phyloP scores from a whole-genome alignment of 2,888 invertebrate genomes.

The Drosophila mettleri region DNA sequence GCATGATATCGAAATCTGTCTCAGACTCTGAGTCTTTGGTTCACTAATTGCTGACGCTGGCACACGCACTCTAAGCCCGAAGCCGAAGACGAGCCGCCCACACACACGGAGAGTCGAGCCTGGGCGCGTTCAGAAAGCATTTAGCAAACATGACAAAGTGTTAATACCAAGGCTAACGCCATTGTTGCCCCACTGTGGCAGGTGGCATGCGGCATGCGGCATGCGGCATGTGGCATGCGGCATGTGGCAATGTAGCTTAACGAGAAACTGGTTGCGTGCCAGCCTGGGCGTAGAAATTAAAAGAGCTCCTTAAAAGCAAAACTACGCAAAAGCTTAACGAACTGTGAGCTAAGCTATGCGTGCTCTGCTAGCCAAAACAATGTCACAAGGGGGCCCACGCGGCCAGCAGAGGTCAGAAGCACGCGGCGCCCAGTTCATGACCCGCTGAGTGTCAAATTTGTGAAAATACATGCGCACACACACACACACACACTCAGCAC shows the following conservation, averaged over 20 bases:
- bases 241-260: conserved; percentile 50
- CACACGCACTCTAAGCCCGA: conserved; percentile 49
- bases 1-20: conserved; percentile 59
- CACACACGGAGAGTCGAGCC: not conserved
- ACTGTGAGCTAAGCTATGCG: conserved; percentile 40
- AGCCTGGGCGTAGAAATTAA: conserved; percentile 56
- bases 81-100: conserved; percentile 9
- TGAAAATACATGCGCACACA: conserved; percentile 31
- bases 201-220: conserved; percentile 41
- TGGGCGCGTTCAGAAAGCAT: conserved; percentile 58
- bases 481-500: too few relatives aligned
- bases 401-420: conserved; percentile 1
- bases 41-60: conserved; percentile 68
- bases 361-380: conserved; percentile 37
- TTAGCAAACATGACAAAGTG: conserved; percentile 78
- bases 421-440: conserved; percentile 14
- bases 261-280: conserved; percentile 58
- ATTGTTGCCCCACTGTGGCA: conserved; percentile 27
- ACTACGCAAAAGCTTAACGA: conserved; percentile 45
- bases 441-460: conserved; percentile 43
- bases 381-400: conserved; percentile 7
- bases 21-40: conserved; percentile 4
- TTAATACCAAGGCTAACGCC: conserved; percentile 70
- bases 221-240: conserved; percentile 23
- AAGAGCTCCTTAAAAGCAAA: conserved; percentile 60